A percentile compares a stretch with the other conserved stretches of the same genome.
phyloP scores from a whole-genome alignment of 2,888 invertebrate species.

The Encarsia formosa region DNA sequence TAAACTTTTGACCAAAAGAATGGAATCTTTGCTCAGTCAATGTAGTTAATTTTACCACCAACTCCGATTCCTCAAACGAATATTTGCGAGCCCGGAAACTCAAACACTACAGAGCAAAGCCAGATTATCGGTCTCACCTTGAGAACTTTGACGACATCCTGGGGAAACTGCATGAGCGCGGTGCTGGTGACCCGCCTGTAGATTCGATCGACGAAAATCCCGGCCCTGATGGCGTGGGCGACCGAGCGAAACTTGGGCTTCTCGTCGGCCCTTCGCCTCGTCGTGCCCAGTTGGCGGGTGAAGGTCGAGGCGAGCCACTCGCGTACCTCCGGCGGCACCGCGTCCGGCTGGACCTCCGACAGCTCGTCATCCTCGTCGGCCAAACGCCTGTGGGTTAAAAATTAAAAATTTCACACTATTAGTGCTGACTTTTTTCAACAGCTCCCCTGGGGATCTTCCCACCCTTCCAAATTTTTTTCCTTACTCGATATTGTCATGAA shows the following conservation, averaged over 20 bases:
- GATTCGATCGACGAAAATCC: slow-evolving; percentile 93
- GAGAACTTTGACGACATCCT: slow-evolving; percentile 78
- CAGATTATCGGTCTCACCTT: slow-evolving; percentile 61
- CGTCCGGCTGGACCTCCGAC: slow-evolving; percentile 93
- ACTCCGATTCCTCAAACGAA: too few relatives aligned
- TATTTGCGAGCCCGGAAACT: too few relatives aligned
- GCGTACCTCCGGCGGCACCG: slow-evolving; percentile 92
- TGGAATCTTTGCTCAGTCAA: too few relatives aligned
- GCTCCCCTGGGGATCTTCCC: too few relatives aligned
- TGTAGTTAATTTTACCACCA: too few relatives aligned
- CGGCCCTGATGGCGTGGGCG: slow-evolving; percentile 92
- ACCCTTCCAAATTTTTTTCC: too few relatives aligned
- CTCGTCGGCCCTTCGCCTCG: slow-evolving; percentile 71
- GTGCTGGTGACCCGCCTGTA: slow-evolving; percentile 77
- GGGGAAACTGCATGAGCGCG: slow-evolving; percentile 81
- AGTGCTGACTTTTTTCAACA: too few relatives aligned
- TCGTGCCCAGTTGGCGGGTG: slow-evolving; percentile 81
- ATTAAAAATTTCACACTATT: not conserved
- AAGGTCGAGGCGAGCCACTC: slow-evolving; percentile 97
- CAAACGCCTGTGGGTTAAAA: slow-evolving; percentile 59
- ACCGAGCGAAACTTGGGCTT: slow-evolving; percentile 90
- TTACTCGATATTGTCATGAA: too few relatives aligned
- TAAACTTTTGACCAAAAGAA: too few relatives aligned
- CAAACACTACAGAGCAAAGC: too few relatives aligned
- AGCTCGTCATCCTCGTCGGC: slow-evolving; percentile 93